Evolutionary conservation across 1,140 invertebrate species (phyloP).

Genomic region (Tetraneura akinire): DNA sequence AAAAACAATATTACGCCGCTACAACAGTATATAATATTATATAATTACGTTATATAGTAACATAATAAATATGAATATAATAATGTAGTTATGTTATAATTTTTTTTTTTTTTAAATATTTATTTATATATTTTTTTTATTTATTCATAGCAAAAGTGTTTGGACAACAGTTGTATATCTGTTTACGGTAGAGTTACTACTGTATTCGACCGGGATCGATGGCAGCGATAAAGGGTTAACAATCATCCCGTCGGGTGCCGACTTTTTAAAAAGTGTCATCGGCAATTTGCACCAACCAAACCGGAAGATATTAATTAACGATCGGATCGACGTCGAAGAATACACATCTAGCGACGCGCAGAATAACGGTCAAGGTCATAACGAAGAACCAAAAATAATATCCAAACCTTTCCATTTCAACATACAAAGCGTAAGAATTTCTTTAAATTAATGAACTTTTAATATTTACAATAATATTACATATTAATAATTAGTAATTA

Average conservation of each 20-base stretch:
- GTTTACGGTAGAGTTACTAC: not conserved
- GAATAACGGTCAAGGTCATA: not conserved
- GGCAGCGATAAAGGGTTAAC: not conserved
- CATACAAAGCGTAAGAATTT: not conserved
- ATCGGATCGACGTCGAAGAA: constrained; percentile 36
- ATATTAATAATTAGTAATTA: too few relatives aligned
- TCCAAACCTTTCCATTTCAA: constrained; percentile 16
- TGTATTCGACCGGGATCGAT: not conserved
- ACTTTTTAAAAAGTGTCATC: constrained; percentile 19
- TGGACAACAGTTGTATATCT: not conserved
- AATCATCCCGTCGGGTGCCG: not conserved
- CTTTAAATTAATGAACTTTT: too few relatives aligned
- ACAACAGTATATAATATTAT: too few relatives aligned
- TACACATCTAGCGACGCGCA: constrained; percentile 5
- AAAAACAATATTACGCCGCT: too few relatives aligned
- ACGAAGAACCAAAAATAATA: not conserved
- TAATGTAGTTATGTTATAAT: not conserved
- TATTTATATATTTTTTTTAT: too few relatives aligned
- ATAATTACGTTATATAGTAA: too few relatives aligned
- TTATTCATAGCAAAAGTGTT: not conserved
- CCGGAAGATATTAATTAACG: not conserved
- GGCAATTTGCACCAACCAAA: not conserved
- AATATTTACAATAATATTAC: too few relatives aligned
- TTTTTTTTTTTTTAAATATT: too few relatives aligned
- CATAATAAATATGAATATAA: too few relatives aligned